Conservation (phyloP, 2,113 vertebrate genomes). For the Panthera uncia region DNA sequence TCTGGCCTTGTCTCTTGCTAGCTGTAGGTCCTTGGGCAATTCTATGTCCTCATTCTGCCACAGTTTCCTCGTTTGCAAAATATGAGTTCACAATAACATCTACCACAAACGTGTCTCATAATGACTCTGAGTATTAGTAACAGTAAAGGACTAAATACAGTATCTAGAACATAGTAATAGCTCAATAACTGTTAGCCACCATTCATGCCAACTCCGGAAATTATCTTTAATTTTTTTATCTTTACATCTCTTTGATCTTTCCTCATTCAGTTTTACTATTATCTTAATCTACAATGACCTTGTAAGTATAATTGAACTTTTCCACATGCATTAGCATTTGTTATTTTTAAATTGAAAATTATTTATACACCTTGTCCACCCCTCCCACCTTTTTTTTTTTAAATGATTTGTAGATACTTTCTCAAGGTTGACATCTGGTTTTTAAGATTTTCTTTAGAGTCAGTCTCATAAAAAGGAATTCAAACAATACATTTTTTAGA, state of each 20-base stretch:
- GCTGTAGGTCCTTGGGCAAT: not conserved
- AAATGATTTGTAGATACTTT: not conserved
- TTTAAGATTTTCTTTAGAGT: not conserved
- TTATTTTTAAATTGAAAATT: conserved; percentile 7
- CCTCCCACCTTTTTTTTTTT: not conserved
- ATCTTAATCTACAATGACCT: not conserved
- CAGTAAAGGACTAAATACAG: not conserved
- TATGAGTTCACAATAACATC: not conserved
- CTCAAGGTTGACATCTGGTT: not conserved
- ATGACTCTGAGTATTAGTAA: not conserved
- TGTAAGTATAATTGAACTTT: not conserved
- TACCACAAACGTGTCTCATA: not conserved
- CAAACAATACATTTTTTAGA: not conserved
- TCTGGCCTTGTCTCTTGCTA: not conserved
- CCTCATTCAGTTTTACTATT: not conserved
- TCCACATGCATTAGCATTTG: not conserved
- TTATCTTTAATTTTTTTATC: not conserved
- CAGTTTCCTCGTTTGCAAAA: not conserved
- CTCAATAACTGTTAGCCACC: not conserved
- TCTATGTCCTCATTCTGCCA: not conserved
- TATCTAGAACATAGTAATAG: not conserved
- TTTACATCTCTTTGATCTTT: not conserved
- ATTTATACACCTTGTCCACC: not conserved
- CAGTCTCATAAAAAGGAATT: not conserved
- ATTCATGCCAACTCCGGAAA: not conserved